Evolutionary conservation across 1,140 invertebrate species (phyloP), one percentile per base, ranked within the genome.

Genomic region (Trinorchestia longiramus): DNA sequence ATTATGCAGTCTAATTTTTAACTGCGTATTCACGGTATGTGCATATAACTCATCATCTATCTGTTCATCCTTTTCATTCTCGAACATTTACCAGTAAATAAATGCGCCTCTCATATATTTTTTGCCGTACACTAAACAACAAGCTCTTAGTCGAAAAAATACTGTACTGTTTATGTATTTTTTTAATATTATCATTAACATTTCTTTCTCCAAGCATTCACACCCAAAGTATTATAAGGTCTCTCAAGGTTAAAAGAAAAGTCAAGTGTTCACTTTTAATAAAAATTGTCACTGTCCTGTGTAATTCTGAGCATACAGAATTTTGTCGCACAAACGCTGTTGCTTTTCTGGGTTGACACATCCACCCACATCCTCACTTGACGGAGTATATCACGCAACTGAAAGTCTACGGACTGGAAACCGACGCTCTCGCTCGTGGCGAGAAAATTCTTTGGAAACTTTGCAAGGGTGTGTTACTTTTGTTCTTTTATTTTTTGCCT

Each of bases 401-500:
- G 62, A 77, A 53, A 77, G 62, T 77, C 62, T 77, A 77, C 62
- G 62, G 62, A 36, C 62, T 77, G 62, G 62, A 77, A 77, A 77
- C 62, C 62, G 62, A 77, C 62, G 62, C 62, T 77, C 62, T 77
- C 62, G 62, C 62, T 77, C 62, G 62, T 77, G 62, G 62, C 62
- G 1, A 77, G 62, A 77, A 77, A 77, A 77, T 77, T 77, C 62
- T 77, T 77, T 28, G 15, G 62, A 77, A 77, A 77, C 62, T 77
- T 28, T 77, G 62, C 62, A 77, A n/a, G 62, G 62, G 62, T 77
- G 62, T 77, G 62, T 77, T 77, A 77, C 62, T 77, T 77, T 77
- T 36, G 62, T 77, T 77, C 62, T 11, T 77, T 28, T 77, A 77
- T 77, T 77, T 77, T 77, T 77, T 28, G 62, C 62, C 36, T 77